Conservation (phyloP, 2,888 invertebrate species). For the Folsomia candida region DNA sequence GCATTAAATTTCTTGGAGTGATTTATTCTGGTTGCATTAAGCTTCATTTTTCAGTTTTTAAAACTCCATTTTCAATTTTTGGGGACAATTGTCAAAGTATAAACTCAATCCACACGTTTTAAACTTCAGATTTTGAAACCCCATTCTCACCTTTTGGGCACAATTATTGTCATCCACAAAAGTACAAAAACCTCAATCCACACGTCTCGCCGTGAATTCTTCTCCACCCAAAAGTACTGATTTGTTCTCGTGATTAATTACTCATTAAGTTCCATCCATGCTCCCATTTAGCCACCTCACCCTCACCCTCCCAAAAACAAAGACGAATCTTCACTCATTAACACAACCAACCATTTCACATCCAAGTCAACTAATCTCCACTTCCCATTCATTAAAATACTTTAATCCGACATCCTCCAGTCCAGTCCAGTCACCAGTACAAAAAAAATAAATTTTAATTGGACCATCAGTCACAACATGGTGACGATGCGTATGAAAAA, state of each 20-base stretch:
- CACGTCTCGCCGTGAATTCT: not conserved
- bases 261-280: not conserved
- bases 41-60: too few species aligned
- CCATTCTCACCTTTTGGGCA: too few species aligned
- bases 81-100: too few species aligned
- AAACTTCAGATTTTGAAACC: too few species aligned
- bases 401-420: not conserved
- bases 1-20: too few species aligned
- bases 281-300: not conserved
- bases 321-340: too few species aligned
- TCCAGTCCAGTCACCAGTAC: not conserved
- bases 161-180: too few species aligned
- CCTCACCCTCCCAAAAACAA: not conserved
- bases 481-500: not conserved
- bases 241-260: not conserved
- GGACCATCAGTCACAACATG: not conserved
- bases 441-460: not conserved
- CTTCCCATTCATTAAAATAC: not conserved
- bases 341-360: not conserved
- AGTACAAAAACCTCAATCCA: too few species aligned
- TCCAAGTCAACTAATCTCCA: not conserved
- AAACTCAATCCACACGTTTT: too few species aligned
- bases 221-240: not conserved
- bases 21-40: too few species aligned
- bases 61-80: too few species aligned